Conservation (phyloP, 2,797 vertebrate species). For the Aplochiton taeniatus region DNA sequence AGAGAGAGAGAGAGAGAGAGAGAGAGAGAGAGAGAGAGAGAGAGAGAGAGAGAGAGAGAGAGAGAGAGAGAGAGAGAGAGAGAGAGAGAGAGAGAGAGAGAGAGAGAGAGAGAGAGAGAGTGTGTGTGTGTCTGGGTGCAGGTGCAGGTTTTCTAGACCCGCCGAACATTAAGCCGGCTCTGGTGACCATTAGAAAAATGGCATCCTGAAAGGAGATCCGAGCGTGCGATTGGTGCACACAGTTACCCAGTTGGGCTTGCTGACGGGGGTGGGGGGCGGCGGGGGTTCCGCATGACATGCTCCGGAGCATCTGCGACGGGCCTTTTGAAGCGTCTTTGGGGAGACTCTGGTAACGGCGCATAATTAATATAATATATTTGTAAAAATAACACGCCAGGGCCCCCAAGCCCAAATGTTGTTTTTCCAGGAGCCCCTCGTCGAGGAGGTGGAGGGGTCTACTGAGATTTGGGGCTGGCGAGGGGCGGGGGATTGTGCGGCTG, state of each 20-base stretch:
- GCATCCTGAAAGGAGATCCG: conserved; percentile 50
- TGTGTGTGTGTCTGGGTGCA: conserved; percentile 20
- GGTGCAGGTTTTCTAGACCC: conserved; percentile 32
- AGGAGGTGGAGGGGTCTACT: conserved; percentile 55
- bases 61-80: too few species aligned
- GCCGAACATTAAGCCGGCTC: conserved; percentile 21
- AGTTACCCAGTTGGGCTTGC: conserved; percentile 15
- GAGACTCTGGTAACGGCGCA: conserved; percentile 59
- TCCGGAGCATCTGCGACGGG: conserved; percentile 49
- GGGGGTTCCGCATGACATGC: conserved; percentile 31
- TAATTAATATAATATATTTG: conserved; percentile 74
- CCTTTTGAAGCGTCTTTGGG: conserved; percentile 62
- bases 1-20: too few species aligned
- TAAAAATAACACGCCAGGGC: conserved; percentile 73
- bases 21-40: too few species aligned
- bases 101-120: too few species aligned
- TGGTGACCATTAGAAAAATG: conserved; percentile 43
- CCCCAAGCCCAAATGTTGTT: conserved; percentile 72
- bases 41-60: too few species aligned
- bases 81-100: too few species aligned
- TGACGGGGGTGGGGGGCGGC: too few species aligned
- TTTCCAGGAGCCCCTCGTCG: conserved; percentile 50
- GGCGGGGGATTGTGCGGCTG: neutral
- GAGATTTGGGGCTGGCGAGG: conserved; percentile 45
- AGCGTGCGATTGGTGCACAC: conserved; percentile 36